Evolutionary conservation across 2,797 vertebrate genomes (phyloP).

Genomic region (Cuculus canorus): DNA sequence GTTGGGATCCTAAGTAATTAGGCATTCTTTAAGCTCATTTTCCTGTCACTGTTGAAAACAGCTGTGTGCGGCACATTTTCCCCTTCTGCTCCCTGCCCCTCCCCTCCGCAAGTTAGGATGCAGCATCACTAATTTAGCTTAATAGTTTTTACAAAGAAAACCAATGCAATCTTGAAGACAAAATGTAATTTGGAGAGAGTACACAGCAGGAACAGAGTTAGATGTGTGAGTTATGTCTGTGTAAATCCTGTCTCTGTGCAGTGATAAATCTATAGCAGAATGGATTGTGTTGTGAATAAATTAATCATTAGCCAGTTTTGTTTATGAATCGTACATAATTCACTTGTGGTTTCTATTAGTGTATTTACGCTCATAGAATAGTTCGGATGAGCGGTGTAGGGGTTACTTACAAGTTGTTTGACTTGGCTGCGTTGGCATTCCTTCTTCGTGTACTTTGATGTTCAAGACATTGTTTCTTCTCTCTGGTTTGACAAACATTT

Average conservation of each 20-base stretch:
- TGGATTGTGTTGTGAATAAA: background rate
- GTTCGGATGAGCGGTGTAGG: background rate
- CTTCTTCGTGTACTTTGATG: background rate
- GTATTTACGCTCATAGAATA: background rate
- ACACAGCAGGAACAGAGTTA: background rate
- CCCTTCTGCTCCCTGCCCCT: background rate
- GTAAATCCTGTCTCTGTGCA: background rate
- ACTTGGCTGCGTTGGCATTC: rapidly evolving
- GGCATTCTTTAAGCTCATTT: background rate
- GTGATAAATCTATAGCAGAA: background rate
- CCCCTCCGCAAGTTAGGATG: background rate
- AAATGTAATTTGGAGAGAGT: background rate
- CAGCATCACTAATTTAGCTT: background rate
- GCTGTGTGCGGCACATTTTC: background rate
- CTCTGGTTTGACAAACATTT: background rate
- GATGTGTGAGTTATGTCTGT: background rate
- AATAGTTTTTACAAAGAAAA: background rate
- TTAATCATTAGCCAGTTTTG: background rate
- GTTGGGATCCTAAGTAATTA: background rate
- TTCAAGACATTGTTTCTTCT: background rate
- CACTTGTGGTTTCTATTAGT: background rate
- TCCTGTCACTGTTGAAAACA: background rate
- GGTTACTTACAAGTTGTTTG: background rate
- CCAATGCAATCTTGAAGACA: background rate
- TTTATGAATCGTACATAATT: background rate